Conservation (phyloP, 2,888 invertebrate species). For the Eulithis testata region DNA sequence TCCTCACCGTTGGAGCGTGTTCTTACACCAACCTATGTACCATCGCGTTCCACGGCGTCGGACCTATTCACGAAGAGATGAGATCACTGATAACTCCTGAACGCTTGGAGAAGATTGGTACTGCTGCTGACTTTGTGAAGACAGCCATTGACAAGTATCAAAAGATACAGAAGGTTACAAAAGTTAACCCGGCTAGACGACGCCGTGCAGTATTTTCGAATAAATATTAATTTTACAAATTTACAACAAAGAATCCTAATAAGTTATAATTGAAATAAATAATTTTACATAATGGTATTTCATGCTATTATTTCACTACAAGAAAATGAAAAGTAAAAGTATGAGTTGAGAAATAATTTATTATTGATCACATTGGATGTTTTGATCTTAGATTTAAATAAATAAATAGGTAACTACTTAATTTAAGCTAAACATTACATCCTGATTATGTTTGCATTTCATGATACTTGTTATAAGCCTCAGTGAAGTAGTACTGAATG, state of each 20-base stretch:
- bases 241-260: slow-evolving; percentile 5
- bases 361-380: background rate
- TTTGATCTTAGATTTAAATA: background rate
- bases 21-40: slow-evolving; percentile 86
- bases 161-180: slow-evolving; percentile 68
- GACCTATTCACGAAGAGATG: slow-evolving; percentile 84
- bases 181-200: slow-evolving; percentile 49
- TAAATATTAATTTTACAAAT: background rate
- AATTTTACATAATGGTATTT: slow-evolving; percentile 1
- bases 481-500: slow-evolving; percentile 43
- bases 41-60: slow-evolving; percentile 85
- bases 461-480: slow-evolving; percentile 47
- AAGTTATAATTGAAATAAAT: slow-evolving; percentile 13
- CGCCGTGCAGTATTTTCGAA: slow-evolving; percentile 54
- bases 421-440: too few relatives aligned
- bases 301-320: background rate
- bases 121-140: slow-evolving; percentile 85
- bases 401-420: background rate
- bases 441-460: slow-evolving; percentile 37
- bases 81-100: slow-evolving; percentile 85
- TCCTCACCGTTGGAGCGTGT: slow-evolving; percentile 80
- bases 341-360: too few relatives aligned
- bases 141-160: slow-evolving; percentile 86
- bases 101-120: slow-evolving; percentile 83
- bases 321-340: background rate